Percentiles rank a stretch among this genome's conserved stretches.
Evolutionary conservation across 2,113 vertebrate species (phyloP).

Genomic region (Urocolius indicus): DNA sequence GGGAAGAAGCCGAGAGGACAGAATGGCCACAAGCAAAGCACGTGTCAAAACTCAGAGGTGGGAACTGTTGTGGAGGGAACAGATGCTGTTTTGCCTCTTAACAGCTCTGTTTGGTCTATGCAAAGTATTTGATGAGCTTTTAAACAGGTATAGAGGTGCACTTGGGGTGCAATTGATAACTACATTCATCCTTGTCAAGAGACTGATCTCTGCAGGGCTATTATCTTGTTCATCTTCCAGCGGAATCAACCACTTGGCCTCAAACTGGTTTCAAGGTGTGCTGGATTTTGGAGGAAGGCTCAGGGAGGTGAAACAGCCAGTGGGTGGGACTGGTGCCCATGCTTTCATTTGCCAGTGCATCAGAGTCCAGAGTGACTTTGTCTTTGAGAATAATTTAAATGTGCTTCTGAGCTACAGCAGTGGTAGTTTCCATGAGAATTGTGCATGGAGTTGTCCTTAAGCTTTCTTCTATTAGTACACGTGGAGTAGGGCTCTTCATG

Average conservation of each 20-base stretch:
- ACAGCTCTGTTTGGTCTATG: neutral
- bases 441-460: neutral
- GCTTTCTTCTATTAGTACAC: no score
- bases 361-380: neutral
- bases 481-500: neutral
- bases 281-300: no score
- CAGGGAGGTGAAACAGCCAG: neutral
- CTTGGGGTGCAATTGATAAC: fast-evolving
- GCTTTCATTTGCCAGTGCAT: neutral
- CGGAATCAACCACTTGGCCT: neutral
- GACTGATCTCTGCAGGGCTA: neutral
- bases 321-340: no score
- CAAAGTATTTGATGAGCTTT: neutral
- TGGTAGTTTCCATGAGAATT: neutral
- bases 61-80: neutral
- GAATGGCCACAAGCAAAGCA: neutral
- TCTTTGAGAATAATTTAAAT: neutral
- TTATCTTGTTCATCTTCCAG: neutral
- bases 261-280: no score
- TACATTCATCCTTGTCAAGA: neutral
- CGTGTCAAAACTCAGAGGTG: neutral
- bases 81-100: neutral
- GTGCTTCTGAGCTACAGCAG: neutral
- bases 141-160: no score
- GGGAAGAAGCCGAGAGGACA: neutral